Base-by-base conservation (phyloP, 2,888 invertebrate genomes). In the Trissolcus japonicus region DNA sequence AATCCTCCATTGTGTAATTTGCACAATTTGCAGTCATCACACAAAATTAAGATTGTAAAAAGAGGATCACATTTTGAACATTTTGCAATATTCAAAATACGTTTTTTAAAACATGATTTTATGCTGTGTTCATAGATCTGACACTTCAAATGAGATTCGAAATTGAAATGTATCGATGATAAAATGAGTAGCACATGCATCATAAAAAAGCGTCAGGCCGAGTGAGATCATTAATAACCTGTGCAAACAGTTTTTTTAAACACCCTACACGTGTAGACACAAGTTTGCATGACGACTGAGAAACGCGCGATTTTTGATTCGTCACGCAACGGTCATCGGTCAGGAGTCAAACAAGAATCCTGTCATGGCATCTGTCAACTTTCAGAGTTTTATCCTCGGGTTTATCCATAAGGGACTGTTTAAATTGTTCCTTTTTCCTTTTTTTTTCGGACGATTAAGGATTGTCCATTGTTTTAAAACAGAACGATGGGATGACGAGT, bases 311-410 rank as follows among this genome's bases (percentile, higher is more conserved):
- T 68, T 60, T 69, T 16, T 72, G 76, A 66, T 75, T 69, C 21
- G 79, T 79, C 77, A 80, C 60, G 76, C 55, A 21, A 56, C 48
- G 11, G 55, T 75, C 79, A 73, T 75, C 66, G 67, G 46, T 72
- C 67, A 72, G 51, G 59, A 63, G 55, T 73, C 55, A 55, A 74
- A 73, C 54, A 59, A 69, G 68, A 56, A 65, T 65, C 63, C 41
- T 71, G 77, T 77, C 79, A 79, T 57, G 73, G 74, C 79, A 76
- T 63, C 77, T 79, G 69, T 48, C 66, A 57, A 50, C 54, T 19
- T 48, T 46, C 14, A 6, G 14, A 46, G 46, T 75, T 55, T 74
- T 76, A 61, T n/a, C n/a, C n/a, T n/a, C n/a, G n/a, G n/a, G n/a
- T n/a, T n/a, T n/a, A n/a, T n/a, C n/a, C 71, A n/a, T 62, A 25